phyloP scores from a whole-genome alignment of 2,797 vertebrate genomes.

The Paratrypauchen microcephalus region DNA sequence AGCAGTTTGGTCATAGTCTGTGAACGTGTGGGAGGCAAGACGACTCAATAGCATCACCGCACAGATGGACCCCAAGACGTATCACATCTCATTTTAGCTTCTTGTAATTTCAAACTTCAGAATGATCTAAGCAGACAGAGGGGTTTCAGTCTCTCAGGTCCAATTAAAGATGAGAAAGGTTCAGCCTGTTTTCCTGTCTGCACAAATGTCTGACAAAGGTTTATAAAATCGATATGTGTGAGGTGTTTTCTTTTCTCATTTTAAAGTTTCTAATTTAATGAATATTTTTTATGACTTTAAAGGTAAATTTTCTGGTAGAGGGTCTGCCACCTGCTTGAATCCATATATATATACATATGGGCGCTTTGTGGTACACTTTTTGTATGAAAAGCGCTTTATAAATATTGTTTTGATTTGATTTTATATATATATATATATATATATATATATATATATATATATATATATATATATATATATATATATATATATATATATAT shows the following conservation, averaged over 20 bases:
- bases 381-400: too few relatives aligned
- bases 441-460: too few relatives aligned
- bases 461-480: too few relatives aligned
- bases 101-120: conserved; percentile 18
- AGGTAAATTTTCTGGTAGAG: too few relatives aligned
- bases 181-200: not conserved
- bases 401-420: too few relatives aligned
- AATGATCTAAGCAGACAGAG: conserved; percentile 16
- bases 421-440: too few relatives aligned
- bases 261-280: not conserved
- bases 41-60: conserved; percentile 9
- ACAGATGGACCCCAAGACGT: conserved; percentile 36
- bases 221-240: not conserved
- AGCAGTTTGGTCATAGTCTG: conserved; percentile 24
- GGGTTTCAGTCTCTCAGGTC: not conserved
- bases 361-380: too few relatives aligned
- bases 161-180: not conserved
- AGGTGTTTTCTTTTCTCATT: not conserved
- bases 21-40: conserved; percentile 27
- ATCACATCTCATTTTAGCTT: conserved; percentile 12
- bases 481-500: too few relatives aligned
- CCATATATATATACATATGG: too few relatives aligned
- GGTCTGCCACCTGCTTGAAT: too few relatives aligned
- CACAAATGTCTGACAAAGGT: not conserved
- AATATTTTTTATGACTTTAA: not conserved